These are phyloP conservation scores for Orthonychiurus folsomi DNA, from an alignment of 2,888 invertebrate genomes.

Conservation along the genomic window DNA sequence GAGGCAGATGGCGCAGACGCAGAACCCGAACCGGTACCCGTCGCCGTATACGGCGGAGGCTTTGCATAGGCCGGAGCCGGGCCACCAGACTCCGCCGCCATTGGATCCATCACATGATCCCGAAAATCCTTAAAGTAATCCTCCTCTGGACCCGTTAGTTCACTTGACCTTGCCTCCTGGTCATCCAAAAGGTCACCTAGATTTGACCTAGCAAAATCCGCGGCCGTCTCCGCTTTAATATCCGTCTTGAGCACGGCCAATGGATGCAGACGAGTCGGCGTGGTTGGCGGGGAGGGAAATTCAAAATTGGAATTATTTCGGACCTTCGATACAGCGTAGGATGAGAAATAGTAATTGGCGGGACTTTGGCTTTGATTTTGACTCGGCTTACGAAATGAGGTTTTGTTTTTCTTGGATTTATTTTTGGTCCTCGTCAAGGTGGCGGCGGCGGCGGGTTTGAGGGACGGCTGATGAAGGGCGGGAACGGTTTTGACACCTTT, in stretches of 20 bases:
- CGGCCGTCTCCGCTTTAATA: too few species aligned
- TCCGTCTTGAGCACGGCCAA: neutral
- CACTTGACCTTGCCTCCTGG: too few species aligned
- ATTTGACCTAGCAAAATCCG: neutral
- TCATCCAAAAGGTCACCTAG: neutral
- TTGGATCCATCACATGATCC: conserved; percentile 9
- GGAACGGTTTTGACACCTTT: neutral
- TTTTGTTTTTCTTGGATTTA: too few species aligned
- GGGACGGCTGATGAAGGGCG: neutral
- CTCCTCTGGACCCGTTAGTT: neutral
- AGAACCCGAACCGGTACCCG: conserved; percentile 4
- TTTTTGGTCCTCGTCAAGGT: neutral
- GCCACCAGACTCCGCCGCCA: conserved; percentile 7
- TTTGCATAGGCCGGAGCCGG: too few species aligned
- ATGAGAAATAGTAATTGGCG: too few species aligned
- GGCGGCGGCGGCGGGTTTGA: neutral
- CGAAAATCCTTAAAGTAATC: conserved; percentile 8
- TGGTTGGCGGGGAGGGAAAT: too few species aligned
- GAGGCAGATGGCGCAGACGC: neutral
- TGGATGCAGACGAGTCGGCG: neutral
- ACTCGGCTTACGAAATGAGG: too few species aligned
- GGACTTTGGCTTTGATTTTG: too few species aligned
- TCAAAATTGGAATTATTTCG: too few species aligned
- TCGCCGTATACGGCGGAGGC: neutral
- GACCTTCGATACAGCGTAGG: too few species aligned